phyloP scores from a whole-genome alignment of 2,888 invertebrate species.

The Pecten maximus region DNA sequence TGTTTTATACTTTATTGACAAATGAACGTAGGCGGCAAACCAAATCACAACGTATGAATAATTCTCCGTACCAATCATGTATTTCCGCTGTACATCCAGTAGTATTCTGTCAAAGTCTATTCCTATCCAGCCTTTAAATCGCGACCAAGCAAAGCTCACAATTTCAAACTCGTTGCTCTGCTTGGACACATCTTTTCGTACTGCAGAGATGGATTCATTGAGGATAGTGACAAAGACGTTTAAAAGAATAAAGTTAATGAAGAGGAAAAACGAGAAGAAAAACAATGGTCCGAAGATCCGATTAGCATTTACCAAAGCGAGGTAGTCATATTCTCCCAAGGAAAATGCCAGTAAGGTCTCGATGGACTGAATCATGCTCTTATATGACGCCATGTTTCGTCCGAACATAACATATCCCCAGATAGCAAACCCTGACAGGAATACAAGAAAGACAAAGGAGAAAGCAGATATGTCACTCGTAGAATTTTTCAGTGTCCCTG shows the following conservation, averaged over 20 bases:
- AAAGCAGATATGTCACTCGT: slow-evolving; percentile 81
- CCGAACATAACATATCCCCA: slow-evolving; percentile 74
- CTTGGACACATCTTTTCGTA: slow-evolving; percentile 72
- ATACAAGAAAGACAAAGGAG: slow-evolving; percentile 78
- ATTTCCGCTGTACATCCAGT: slow-evolving; percentile 60
- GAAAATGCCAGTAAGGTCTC: slow-evolving; percentile 68
- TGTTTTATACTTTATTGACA: too few species aligned
- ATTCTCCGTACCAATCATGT: slow-evolving; percentile 63
- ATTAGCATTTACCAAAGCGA: slow-evolving; percentile 55
- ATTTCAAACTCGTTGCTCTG: slow-evolving; percentile 81
- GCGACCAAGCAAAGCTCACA: slow-evolving; percentile 75
- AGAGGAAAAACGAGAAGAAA: slow-evolving; percentile 76
- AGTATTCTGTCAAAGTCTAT: slow-evolving; percentile 61
- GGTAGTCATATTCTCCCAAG: slow-evolving; percentile 64
- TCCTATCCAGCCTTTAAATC: slow-evolving; percentile 73
- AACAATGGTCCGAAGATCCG: slow-evolving; percentile 75
- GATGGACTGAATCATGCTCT: slow-evolving; percentile 62
- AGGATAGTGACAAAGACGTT: slow-evolving; percentile 81
- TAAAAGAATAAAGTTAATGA: slow-evolving; percentile 78
- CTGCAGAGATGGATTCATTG: slow-evolving; percentile 78
- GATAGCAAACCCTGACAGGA: slow-evolving; percentile 74
- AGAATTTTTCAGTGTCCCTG: slow-evolving; percentile 78
- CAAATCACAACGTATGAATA: too few species aligned
- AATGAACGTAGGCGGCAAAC: too few species aligned
- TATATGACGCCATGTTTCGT: slow-evolving; percentile 60